Evolutionary conservation across 2,888 invertebrate genomes (phyloP).

Genomic region (Coelogynopora nodosa): DNA sequence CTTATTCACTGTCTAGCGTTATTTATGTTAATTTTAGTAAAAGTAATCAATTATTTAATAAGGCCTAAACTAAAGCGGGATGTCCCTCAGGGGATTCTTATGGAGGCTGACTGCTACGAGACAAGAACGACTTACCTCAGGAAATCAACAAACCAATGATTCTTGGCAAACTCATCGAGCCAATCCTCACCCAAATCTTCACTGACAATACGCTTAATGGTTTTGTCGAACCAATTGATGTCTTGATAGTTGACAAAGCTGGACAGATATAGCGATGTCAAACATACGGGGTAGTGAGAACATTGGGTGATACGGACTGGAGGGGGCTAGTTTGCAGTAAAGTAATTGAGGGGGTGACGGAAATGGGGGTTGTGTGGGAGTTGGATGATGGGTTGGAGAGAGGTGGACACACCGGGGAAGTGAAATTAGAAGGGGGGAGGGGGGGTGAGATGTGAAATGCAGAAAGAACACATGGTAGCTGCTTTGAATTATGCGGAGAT

Average conservation of each 20-base stretch:
- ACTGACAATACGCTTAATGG: background rate
- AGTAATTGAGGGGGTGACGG: background rate
- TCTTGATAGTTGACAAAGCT: conserved; percentile 32
- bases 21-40: no score
- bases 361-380: background rate
- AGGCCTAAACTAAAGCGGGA: no score
- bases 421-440: no score
- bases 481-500: no score
- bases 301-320: background rate
- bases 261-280: no score
- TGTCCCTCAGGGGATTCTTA: no score
- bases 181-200: conserved; percentile 24
- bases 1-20: no score
- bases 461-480: no score
- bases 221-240: conserved; percentile 48
- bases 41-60: no score
- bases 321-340: no score
- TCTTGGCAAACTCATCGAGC: background rate
- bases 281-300: background rate
- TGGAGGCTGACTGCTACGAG: no score
- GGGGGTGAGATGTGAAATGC: no score
- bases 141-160: conserved; percentile 37
- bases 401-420: background rate
- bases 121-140: conserved; percentile 36
- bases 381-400: background rate